Base-by-base conservation (phyloP, 1,140 invertebrate genomes). In the Diorhabda elongata region DNA sequence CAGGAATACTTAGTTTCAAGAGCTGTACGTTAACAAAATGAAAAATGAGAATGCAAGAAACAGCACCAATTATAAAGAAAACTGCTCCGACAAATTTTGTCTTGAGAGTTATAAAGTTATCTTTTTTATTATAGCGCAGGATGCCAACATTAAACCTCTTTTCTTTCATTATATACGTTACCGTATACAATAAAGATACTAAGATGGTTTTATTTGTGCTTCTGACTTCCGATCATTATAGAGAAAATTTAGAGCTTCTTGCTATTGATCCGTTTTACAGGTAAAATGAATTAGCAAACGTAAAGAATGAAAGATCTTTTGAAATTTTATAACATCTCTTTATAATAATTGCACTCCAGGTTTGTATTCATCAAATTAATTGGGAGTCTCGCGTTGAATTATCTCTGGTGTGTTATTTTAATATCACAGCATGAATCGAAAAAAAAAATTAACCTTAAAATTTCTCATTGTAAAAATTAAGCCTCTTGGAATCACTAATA, bases 131-230 rank as follows among this genome's bases (percentile, higher is more conserved):
- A 52, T 52, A 52, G 47, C 47, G 47, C 47, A 26, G 58, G 26
- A 60, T 42, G 58, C 7, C 58, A 60, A 42, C n/a, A 60, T 11
- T 42, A 60, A 60, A 60, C 58, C 42, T 52, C 47, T 60, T 60
- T 60, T 60, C 58, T 60, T 42, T 60, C 58, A 60, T 60, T 60
- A 60, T 60, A 60, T 60, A 42, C n/a, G 58, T 60, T 42, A 26
- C 58, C 42, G 58, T 60, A 60, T 60, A 42, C 42, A n/a, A 60
- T 60, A 42, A 60, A 60, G 58, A 42, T 42, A 6, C 42, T 11
- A n/a, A 42, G 58, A 60, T 26, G 11, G 58, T 60, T 60, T 60
- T 60, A 60, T 60, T 60, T 60, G 58, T 60, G 42, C 26, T 60
- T 11, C 58, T 60, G 58, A 42, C 58, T 42, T 60, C 58, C 58